Base-by-base conservation (phyloP, 2,888 invertebrate genomes). In the Seladonia tumulorum region DNA sequence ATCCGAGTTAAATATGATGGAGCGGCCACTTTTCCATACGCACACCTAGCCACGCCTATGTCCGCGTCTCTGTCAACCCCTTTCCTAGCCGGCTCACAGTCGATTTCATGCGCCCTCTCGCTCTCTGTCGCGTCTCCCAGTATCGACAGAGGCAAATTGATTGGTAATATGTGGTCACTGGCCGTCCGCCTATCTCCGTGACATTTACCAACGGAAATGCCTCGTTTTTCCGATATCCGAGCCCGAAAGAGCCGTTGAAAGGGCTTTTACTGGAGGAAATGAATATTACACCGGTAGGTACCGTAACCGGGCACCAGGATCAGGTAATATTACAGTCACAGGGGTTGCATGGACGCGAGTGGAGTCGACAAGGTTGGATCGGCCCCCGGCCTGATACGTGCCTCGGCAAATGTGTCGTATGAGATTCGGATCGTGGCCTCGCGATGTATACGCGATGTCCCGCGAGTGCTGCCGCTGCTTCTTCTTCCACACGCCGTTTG, bases 1-100 rank as follows among this genome's bases (percentile, higher is more conserved):
- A 91, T 90, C 88, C 87, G 89, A 92, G 92, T 91, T 92, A 91
- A 93, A 91, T 93, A 91, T 93, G 93, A 93, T 92, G 90, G 91
- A 93, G 90, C 86, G 89, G 75, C 78, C 82, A 80, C 86, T 79
- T 86, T 88, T 88, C 82, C 87, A 85, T 80, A 72, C 84, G 77
- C 73, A 76, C 73, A 57, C 80, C 78, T 80, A 71, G 66, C 86
- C 70, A 76, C 49, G 60, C 18, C 76, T 45, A 49, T 66, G 53
- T 39, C 60, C 35, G 57, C 53, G 25, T 73, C 75, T 70, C 74
- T 75, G 66, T 68, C 68, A 18, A 72, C 76, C n/a, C 76, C 68
- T 79, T 76, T 70, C 70, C 80, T 42, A 22, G 18, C 49, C 75
- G 22, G 49, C 72, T 73, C 73, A n/a, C 72, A 72, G 83, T 81